Conservation (phyloP, 2,113 vertebrate species). For the Cranoglanis bouderius region DNA sequence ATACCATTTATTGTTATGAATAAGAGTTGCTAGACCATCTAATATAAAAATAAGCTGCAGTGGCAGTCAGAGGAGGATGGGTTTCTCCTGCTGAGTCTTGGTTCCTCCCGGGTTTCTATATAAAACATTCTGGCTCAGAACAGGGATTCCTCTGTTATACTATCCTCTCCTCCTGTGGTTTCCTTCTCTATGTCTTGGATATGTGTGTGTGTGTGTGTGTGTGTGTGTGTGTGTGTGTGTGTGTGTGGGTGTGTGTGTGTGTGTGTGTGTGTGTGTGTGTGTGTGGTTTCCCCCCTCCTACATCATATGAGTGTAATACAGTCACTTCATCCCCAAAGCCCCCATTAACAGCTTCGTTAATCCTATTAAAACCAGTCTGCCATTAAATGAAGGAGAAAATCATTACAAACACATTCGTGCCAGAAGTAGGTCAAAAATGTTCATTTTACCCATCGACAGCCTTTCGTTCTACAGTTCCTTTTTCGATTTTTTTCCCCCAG, state of each 20-base stretch:
- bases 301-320: slow-evolving; percentile 29
- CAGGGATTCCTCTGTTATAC: not conserved
- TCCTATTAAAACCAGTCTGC: slow-evolving; percentile 52
- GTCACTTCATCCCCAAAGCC: slow-evolving; percentile 21
- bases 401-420: not conserved
- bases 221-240: not conserved
- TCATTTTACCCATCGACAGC: not conserved
- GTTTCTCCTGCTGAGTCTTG: not conserved
- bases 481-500: not conserved
- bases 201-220: not conserved
- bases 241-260: slow-evolving; percentile 5
- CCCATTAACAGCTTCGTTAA: slow-evolving; percentile 45
- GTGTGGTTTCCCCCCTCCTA: slow-evolving; percentile 2
- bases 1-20: not conserved
- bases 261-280: not conserved
- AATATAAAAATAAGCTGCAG: not conserved
- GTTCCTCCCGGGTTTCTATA: not conserved
- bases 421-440: slow-evolving; percentile 46
- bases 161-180: not conserved
- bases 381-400: slow-evolving; percentile 51
- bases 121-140: not conserved
- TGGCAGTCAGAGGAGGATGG: not conserved
- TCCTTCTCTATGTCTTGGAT: not conserved
- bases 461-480: not conserved
- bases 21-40: not conserved